Evolutionary conservation across 1,140 invertebrate species (phyloP).

Genomic region (Aethina tumida): DNA sequence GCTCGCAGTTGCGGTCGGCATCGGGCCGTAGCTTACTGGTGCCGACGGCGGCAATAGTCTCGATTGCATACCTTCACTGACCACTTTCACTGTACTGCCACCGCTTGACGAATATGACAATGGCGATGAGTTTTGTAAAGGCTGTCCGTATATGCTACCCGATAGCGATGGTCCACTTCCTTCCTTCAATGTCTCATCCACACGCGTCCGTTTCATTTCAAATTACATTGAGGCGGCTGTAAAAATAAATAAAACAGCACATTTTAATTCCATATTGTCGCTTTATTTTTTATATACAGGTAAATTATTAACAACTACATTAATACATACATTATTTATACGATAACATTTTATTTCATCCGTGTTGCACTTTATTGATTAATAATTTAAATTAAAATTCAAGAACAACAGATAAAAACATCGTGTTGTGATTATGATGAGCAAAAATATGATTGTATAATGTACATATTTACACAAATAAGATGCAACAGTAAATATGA

Average conservation of each 20-base stretch:
- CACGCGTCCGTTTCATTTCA: slow-evolving; percentile 55
- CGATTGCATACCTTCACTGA: slow-evolving; percentile 41
- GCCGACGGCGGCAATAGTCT: slow-evolving; percentile 34
- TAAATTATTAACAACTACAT: not conserved
- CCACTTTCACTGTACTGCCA: slow-evolving; percentile 30
- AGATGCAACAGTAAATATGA: too few species aligned
- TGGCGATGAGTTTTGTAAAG: slow-evolving; percentile 22
- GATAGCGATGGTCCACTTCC: slow-evolving; percentile 16
- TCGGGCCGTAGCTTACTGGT: slow-evolving; percentile 33
- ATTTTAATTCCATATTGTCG: not conserved
- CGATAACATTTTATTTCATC: not conserved
- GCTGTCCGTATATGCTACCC: slow-evolving; percentile 20
- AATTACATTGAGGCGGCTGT: slow-evolving; percentile 48
- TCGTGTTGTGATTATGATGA: too few species aligned
- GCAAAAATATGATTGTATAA: too few species aligned
- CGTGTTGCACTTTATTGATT: not conserved
- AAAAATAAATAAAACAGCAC: slow-evolving; percentile 15
- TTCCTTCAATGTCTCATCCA: slow-evolving; percentile 43
- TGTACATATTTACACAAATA: too few species aligned
- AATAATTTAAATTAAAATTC: not conserved
- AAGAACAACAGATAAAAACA: not conserved
- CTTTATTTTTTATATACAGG: not conserved
- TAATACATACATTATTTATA: not conserved
- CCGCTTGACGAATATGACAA: slow-evolving; percentile 21
- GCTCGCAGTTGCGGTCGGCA: slow-evolving; percentile 29